Base-by-base conservation (phyloP, 2,888 invertebrate genomes). In the Nemotelus nigrinus region DNA sequence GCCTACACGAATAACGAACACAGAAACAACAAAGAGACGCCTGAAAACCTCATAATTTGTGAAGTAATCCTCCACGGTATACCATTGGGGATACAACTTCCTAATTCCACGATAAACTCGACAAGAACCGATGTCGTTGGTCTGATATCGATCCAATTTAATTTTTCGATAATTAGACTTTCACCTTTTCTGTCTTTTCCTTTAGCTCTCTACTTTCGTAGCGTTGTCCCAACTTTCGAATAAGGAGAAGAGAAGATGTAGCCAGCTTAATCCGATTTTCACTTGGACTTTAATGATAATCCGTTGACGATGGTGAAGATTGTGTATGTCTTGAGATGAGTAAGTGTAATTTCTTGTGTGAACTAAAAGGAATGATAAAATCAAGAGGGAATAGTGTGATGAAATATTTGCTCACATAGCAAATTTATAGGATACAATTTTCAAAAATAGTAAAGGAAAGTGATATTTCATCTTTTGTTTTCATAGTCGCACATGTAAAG, bases 211-310 rank as follows among this genome's bases (percentile, higher is more conserved):
- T 8, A 50, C 6, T 50, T 50, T 8, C 6, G 50, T 5, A 50
- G 39, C 68, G 48, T 68, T 60, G 68, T 39, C 10, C 44, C 68
- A 25, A 25, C 0, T 25, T 25, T 25, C 25, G 1, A 25, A 25
- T 25, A 68, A 48, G n/a, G 43, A 68, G 0, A 68, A 45, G 68
- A 4, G 47, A 44, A 25, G 68, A 44, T 50, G 43, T 43, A 68
- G n/a, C 68, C n/a, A 45, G 10, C 47, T 25, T 68, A 68, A 68
- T 68, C 68, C 68, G 47, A 48, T 68, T 68, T 68, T 68, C 68
- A 68, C 47, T 68, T 47, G 68, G 50, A 48, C 68, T 68, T 50
- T 68, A 47, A 68, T 68, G 48, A 47, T 68, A 68, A 68, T 68
- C 68, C 68, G 50, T 8, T 8, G 1, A 50, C 25, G 25, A 25